A percentile compares a stretch with the other conserved stretches of the same genome.
Evolutionary conservation across 2,888 invertebrate species (phyloP).

Genomic region (Thelaira solivaga): DNA sequence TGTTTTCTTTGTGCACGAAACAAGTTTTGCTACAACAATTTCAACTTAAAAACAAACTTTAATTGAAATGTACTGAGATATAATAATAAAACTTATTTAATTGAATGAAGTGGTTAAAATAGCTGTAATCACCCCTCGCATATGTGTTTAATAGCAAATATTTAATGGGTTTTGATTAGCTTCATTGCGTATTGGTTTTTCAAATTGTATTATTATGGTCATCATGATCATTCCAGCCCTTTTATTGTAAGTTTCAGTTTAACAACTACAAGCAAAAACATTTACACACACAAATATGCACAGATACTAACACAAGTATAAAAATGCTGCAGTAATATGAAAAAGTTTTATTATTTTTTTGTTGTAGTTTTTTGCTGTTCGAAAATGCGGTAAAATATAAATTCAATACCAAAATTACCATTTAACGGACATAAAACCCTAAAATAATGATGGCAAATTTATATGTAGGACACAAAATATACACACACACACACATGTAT

Average conservation of each 20-base stretch:
- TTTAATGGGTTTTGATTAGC: conserved; percentile 65
- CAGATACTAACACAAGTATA: background rate
- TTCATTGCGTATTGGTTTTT: conserved; percentile 63
- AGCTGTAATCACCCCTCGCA: conserved; percentile 1
- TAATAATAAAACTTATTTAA: too few relatives aligned
- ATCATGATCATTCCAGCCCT: conserved; percentile 5
- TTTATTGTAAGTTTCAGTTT: conserved; percentile 10
- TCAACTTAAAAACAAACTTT: too few relatives aligned
- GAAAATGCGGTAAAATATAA: conserved; percentile 62
- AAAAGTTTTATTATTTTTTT: background rate
- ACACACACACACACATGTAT: background rate
- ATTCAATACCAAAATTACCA: conserved; percentile 55
- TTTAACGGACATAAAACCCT: conserved; percentile 45
- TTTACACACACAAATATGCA: background rate
- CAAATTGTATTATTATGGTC: conserved; percentile 36
- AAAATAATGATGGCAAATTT: conserved; percentile 53
- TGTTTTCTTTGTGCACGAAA: too few relatives aligned
- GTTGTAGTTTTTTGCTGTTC: background rate
- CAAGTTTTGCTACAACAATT: too few relatives aligned
- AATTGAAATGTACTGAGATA: too few relatives aligned
- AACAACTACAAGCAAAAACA: background rate
- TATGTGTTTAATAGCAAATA: conserved; percentile 38
- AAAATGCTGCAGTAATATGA: conserved; percentile 55
- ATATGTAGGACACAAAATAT: conserved; percentile 16
- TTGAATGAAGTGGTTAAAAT: too few relatives aligned